Base-by-base conservation (phyloP, 2,113 vertebrate genomes). In the Cheilinus undulatus region DNA sequence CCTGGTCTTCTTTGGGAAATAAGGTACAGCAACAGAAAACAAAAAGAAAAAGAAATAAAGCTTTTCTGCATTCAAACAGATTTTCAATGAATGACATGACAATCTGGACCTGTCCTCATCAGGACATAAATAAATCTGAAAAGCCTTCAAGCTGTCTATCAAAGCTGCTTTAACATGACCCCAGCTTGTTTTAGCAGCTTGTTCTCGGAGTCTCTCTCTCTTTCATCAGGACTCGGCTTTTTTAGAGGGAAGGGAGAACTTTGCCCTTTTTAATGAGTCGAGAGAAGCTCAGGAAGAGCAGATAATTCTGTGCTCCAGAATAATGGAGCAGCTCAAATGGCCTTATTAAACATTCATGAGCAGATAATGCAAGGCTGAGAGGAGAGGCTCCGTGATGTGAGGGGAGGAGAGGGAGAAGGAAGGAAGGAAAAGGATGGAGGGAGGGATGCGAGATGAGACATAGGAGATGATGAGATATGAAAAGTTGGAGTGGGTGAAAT, bases 321-420 rank as follows among this genome's bases (percentile, higher is more conserved):
- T 91, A 88, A 91, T 83, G 65, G 73, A 89, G 82, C 65, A 78
- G 78, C 82, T 83, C 75, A 85, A 90, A 92, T 92, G 78, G 76
- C 53, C 75, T 74, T 51, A 87, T 94, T 86, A 92, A 93, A 92
- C 58, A 92, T 93, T 91, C 78, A 93, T 90, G 83, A 91, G 64
- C 38, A 79, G 85, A 89, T 92, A 85, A 88, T 80, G 77, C 72
- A 64, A 64, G 69, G 49, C 78, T 73, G 63, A 65, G 52, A 72
- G 72, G 65, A 64, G 52, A 73, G 69, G 75, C 81, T 80, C 20
- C 32, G 17, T 22, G 28, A 69, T 74, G 61, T 53, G 73, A 66
- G 71, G 28, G 30, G 72, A 61, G 69, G 51, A 49, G 23, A n/a
- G 23, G 63, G 36, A 59, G 30, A 52, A 53, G 61, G 38, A 22